A percentile compares a stretch with the other conserved stretches of the same genome.
Conservation (phyloP, 2,797 vertebrate genomes). For the Oophaga sylvatica region DNA sequence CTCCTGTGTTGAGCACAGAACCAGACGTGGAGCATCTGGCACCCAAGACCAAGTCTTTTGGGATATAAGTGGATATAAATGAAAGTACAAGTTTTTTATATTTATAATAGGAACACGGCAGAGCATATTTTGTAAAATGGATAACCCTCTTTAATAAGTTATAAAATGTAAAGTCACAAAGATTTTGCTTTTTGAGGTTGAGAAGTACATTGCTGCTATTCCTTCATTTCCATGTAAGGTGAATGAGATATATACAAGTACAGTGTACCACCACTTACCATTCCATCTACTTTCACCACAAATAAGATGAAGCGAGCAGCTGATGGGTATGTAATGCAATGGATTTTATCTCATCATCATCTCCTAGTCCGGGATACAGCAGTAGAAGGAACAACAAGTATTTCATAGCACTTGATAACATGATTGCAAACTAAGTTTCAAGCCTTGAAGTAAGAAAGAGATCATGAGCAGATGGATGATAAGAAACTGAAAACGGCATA, state of each 20-base stretch:
- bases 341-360: constrained; percentile 45
- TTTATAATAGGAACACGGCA: too few species aligned
- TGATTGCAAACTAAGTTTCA: constrained; percentile 44
- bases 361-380: constrained; percentile 16
- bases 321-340: constrained; percentile 30
- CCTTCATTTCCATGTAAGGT: constrained; percentile 20
- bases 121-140: too few species aligned
- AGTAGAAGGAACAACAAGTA: constrained; percentile 28
- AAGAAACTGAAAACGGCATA: constrained; percentile 22
- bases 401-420: constrained; percentile 37
- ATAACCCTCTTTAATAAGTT: neutral
- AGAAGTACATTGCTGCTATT: neutral
- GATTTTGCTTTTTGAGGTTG: neutral
- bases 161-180: neutral
- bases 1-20: too few species aligned
- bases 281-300: constrained; percentile 19
- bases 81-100: too few species aligned
- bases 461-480: constrained; percentile 25
- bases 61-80: too few species aligned
- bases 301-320: constrained; percentile 26
- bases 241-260: constrained; percentile 37
- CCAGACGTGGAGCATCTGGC: too few species aligned
- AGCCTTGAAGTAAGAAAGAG: constrained; percentile 44
- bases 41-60: too few species aligned
- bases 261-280: constrained; percentile 26